Conservation (phyloP, 2,888 invertebrate genomes). For the Alcis repandata region DNA sequence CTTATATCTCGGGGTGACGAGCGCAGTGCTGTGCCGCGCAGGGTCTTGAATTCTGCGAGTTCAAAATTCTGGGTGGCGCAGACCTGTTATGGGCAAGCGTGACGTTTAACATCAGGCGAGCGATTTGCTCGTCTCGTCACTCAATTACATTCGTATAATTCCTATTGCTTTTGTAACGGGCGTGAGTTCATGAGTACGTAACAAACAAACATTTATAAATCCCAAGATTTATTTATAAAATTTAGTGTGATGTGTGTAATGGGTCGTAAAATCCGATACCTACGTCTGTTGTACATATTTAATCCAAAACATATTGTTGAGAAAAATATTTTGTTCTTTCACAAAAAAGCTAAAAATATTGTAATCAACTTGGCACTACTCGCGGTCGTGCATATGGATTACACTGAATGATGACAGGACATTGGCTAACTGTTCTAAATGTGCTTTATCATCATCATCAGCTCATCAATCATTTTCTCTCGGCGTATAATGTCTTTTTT, state of each 20-base stretch:
- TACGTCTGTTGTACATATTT: neutral
- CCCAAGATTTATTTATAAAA: neutral
- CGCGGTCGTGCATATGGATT: neutral
- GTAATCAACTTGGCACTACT: slow-evolving; percentile 1
- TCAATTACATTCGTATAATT: too few species aligned
- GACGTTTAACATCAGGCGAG: too few species aligned
- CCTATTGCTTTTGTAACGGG: neutral
- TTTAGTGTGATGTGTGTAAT: neutral
- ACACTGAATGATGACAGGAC: neutral
- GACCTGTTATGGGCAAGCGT: too few species aligned
- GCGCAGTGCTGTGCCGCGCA: too few species aligned
- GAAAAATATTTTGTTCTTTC: slow-evolving; percentile 1
- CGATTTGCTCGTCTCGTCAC: too few species aligned
- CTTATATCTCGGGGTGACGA: too few species aligned
- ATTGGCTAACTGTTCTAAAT: too few species aligned
- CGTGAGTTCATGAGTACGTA: neutral
- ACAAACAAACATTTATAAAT: neutral
- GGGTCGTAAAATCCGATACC: neutral
- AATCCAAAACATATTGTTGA: neutral
- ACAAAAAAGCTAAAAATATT: slow-evolving; percentile 1
- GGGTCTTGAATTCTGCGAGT: too few species aligned
- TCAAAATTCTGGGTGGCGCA: too few species aligned
- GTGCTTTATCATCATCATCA: too few species aligned
- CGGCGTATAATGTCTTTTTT: too few species aligned
- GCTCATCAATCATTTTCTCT: too few species aligned